Evolutionary conservation across 2,888 invertebrate genomes (phyloP), one percentile per base, ranked within the genome.

Genomic region (Caenorhabditis wallacei): DNA sequence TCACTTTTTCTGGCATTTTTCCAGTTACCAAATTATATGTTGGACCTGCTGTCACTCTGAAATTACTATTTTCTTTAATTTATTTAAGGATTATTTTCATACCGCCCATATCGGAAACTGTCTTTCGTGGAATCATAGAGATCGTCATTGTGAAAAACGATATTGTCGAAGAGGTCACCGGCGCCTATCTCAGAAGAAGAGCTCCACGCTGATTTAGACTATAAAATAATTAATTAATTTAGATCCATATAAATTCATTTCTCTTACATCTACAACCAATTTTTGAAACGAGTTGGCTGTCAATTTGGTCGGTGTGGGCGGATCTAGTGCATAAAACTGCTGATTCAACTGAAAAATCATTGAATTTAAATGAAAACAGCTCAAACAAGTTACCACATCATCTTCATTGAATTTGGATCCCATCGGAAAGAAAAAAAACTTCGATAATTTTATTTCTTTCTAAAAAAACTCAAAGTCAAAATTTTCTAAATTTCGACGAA

Each of bases 71-170:
- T 48, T 18, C 5, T n/a, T 61, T 37, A n/a, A 1, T 22, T 46
- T 30, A 48, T 46, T 13, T 7, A 24, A 26, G 22, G 8, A 30
- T 5, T 3, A 5, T 30, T 30, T 30, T 30, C 40, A 1, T n/a
- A 72, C 80, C 80, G 22, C 59, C 80, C 80, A 26, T 80, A 80
- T 11, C 72, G 57, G n/a, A 80, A 72, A 18, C 59, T 74, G 35
- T 80, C 74, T 22, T 74, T 24, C 24, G 30, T 13, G 1, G 59
- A 18, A 37, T 72, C 69, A 30, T 74, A 74, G 2, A 40, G 26
- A n/a, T 54, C 64, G 22, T 63, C 59, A 37, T 61, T 72, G 53
- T 54, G 46, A 22, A 72, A 66, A 3, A 57, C 64, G 1, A 64
- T 43, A 20, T 57, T 20, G 30, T 74, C 56, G 46, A 72, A 80